A percentile compares a stretch with the other conserved stretches of the same genome.
Evolutionary conservation across 2,113 vertebrate species (phyloP).

Genomic region (Arvicanthis niloticus): DNA sequence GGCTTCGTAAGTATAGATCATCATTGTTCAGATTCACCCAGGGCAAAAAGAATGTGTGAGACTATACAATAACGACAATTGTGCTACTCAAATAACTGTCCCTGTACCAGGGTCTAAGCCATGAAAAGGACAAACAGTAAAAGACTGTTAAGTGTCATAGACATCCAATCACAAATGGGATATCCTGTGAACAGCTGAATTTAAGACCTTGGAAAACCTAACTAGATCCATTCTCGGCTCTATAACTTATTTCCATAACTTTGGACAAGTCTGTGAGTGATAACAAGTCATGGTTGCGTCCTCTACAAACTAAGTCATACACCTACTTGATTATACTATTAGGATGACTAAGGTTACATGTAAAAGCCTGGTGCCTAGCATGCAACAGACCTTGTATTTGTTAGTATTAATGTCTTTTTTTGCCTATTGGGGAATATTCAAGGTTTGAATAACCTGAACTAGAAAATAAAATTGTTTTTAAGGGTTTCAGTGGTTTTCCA

Average conservation of each 20-base stretch:
- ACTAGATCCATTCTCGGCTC: not conserved
- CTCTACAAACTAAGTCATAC: conserved; percentile 36
- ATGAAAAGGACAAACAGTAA: conserved; percentile 66
- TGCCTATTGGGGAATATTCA: conserved; percentile 6
- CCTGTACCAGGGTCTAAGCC: conserved; percentile 56
- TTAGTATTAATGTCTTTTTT: not conserved
- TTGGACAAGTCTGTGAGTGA: conserved; percentile 35
- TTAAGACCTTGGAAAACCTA: conserved; percentile 51
- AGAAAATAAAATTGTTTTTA: conserved; percentile 56
- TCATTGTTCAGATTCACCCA: conserved; percentile 75
- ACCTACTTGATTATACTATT: not conserved
- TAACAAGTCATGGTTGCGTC: not conserved
- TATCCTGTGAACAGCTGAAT: conserved; percentile 39
- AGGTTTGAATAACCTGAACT: conserved; percentile 38
- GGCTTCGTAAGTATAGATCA: conserved; percentile 77
- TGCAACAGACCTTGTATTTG: not conserved
- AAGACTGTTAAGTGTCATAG: conserved; percentile 67
- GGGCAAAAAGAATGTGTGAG: conserved; percentile 68
- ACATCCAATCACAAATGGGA: not conserved
- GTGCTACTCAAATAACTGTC: conserved; percentile 69
- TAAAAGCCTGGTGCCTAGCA: conserved; percentile 20
- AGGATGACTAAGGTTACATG: conserved; percentile 5
- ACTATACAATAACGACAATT: conserved; percentile 79
- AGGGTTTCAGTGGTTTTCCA: conserved; percentile 35
- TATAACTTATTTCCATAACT: conserved; percentile 26